Evolutionary conservation across 2,888 invertebrate genomes (phyloP), one percentile per base, ranked within the genome.

Genomic region (Seladonia tumulorum): DNA sequence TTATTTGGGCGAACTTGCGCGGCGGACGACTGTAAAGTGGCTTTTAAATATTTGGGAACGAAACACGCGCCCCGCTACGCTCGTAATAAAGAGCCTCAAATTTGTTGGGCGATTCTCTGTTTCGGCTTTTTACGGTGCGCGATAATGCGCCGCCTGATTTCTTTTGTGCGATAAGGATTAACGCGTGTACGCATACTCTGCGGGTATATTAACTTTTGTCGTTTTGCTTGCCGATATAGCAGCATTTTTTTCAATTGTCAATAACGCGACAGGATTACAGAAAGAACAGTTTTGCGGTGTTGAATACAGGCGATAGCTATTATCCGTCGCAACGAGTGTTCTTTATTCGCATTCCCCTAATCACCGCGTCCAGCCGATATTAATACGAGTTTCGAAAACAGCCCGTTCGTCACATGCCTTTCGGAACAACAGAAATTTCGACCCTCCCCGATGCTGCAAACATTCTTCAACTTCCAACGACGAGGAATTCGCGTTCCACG

Each of bases 401-500:
- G 29, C n/a, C 47, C 45, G 25, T 16, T 68, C 18, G 39, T 22
- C 81, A 49, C 68, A 63, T 63, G 75, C n/a, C 47, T 42, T 8
- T 16, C 72, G 47, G 81, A 66, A 76, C 68, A 39, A 82, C 53
- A 39, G 29, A 82, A 82, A 82, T 60, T 74, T 70, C 42, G 47
- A 22, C 72, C 42, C 22, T 60, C n/a, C 18, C 77, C 73, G 60
- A 87, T 77, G 66, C 76, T 76, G 49, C 82, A 57, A 87, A 82
- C 82, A 86, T 86, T 86, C 86, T 78, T 75, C 49, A 86, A 82
- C 82, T 80, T 85, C 66, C 77, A 77, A 47, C 63, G 70, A 57
- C 47, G 53, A 63, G 76, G 75, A 82, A 79, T 78, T n/a, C 42
- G 12, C 57, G 49, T 79, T 66, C 75, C 63, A 75, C 45, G 25